Percentiles rank a stretch among this genome's conserved stretches.
phyloP scores from a whole-genome alignment of 2,113 vertebrate genomes.

The Romanogobio albipinnatus region DNA sequence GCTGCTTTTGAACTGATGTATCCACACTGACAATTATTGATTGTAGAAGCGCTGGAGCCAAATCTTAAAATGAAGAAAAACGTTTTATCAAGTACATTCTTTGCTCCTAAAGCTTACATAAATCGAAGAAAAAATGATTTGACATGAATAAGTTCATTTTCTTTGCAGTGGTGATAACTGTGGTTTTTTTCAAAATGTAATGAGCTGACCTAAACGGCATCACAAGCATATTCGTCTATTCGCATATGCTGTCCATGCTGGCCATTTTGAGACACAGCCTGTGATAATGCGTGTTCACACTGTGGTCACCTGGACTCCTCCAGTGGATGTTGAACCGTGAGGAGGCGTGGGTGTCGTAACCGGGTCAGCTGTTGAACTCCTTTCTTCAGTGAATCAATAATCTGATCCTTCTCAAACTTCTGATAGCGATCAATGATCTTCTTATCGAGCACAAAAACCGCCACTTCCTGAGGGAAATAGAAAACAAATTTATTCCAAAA shows the following conservation, averaged over 20 bases:
- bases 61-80: constrained; percentile 7
- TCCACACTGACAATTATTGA: constrained; percentile 1
- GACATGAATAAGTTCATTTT: neutral
- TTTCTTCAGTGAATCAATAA: constrained; percentile 90
- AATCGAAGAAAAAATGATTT: neutral
- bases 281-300: neutral
- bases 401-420: constrained; percentile 98
- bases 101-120: neutral
- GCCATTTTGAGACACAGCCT: neutral
- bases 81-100: neutral
- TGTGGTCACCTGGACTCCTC: constrained; percentile 92
- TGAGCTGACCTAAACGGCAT: neutral
- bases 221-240: neutral
- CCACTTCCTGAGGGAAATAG: constrained; percentile 85
- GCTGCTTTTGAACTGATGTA: neutral
- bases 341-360: constrained; percentile 91
- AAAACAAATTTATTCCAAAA: neutral
- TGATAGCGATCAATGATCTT: constrained; percentile 94
- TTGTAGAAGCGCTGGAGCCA: neutral
- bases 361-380: constrained; percentile 96
- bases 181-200: neutral
- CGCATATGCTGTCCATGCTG: neutral
- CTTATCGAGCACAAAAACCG: constrained; percentile 99
- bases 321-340: constrained; percentile 97
- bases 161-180: neutral